Base-by-base conservation (phyloP, 2,113 vertebrate species). In the Labeo rohita region DNA sequence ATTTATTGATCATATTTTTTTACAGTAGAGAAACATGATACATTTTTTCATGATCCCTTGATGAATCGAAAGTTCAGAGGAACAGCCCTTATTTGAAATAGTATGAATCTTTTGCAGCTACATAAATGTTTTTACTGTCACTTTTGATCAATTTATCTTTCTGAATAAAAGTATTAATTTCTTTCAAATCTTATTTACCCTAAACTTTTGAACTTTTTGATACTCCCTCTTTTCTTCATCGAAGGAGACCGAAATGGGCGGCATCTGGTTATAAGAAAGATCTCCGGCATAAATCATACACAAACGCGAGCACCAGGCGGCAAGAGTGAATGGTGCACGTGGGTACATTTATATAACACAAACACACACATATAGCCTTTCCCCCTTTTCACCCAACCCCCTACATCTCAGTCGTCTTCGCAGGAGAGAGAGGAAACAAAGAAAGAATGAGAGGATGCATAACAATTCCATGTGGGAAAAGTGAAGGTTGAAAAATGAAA, bases 391-490 rank as follows among this genome's bases (percentile, higher is more conserved):
- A 84, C 86, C 91, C 91, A 89, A 88, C 91, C 91, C 91, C 90
- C 92, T 86, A 90, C 90, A 91, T 89, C 85, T 59, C 86, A 92
- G 89, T 91, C 86, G 89, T 91, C 87, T 92, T 59, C 3, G 39
- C 86, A 80, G 89, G 89, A 80, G 81, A 65, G 83, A 76, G 16
- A 83, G 80, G 54, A 90, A 92, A 92, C 89, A 92, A 92, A 91
- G 84, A 87, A 81, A 80, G 82, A 79, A 86, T 87, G 34, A 81
- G 56, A 88, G 87, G 66, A 77, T 70, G 86, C 85, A 80, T 84
- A 89, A 80, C 56, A 70, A 72, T 84, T 70, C 43, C 9, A 83
- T 39, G 28, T 70, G 18, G 47, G 76, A 80, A 52, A 77, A 91
- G 84, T 28, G 39, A 21, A 82, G 43, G 73, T 47, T 56, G 23